Evolutionary conservation across 2,797 vertebrate genomes (phyloP), one percentile per base, ranked within the genome.

Genomic region (Cheirogaleus major): DNA sequence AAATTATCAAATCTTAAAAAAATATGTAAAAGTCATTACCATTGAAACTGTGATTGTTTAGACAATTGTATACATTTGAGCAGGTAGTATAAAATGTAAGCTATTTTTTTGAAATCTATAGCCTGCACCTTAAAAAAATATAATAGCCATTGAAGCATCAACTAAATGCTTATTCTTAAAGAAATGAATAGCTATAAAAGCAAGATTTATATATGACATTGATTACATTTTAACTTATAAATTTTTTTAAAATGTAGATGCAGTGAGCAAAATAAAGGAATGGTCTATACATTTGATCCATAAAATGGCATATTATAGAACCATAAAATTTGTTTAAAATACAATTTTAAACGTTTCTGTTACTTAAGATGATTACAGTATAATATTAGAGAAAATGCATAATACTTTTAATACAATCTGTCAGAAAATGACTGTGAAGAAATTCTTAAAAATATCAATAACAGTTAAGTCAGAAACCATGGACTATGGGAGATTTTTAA

Each of bases 381-480:
- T 79, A 72, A 48, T 81, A 50, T 35, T 88, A 67, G 57, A 72
- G 32, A 88, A 95, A 70, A 92, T 67, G 12, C 4, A 59, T 38
- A 88, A 65, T 63, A n/a, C 2, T 75, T 5, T 57, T 80, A 63
- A 69, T 70, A 88, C 0, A 73, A 65, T 45, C 5, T 70, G 18
- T 85, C 81, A 82, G 52, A 83, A 89, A 79, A 67, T 12, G 3
- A 65, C n/a, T 73, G 25, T 22, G 14, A 70, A 82, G 55, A 91
- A 67, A 69, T 95, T 88, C 20, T 90, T 86, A 41, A 76, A 91
- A 69, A 65, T 83, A n/a, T 65, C 45, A 86, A 80, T 22, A 85
- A 41, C 57, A 93, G 38, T 69, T 91, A 73, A 88, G 27, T 87
- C 14, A 35, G 70, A 79, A 95, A 61, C 88, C 18, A 76, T 57